Base-by-base conservation (phyloP, 2,888 invertebrate species). In the Dinocampus coccinellae region DNA sequence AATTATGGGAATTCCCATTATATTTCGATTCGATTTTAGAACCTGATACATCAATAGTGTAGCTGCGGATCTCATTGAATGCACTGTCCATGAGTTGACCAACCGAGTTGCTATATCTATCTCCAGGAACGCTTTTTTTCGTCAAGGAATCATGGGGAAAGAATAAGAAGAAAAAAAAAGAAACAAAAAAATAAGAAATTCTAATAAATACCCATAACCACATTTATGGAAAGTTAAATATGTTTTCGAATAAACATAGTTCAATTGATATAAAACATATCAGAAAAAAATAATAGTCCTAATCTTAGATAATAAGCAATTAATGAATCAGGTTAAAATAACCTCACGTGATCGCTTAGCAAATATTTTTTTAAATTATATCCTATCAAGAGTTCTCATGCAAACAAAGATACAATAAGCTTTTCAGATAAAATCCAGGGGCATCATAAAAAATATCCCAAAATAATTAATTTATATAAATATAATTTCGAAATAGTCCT, bases 1-100 rank as follows among this genome's bases (percentile, higher is more conserved):
- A 7, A 72, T 69, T 47, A 80, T 73, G 2, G 84, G 81, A 36
- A 79, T 79, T 58, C 80, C 80, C 24, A 81, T 72, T 34, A 70
- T 73, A 62, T 73, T 73, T 16, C 76, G 68, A 20, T 77, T 55
- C 67, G 72, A 26, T n/a, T 70, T 61, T 9, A 69, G 64, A 55
- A 55, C 42, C 10, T 16, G 36, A 10, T 42, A 47, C 20, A 36
- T 20, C 20, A 63, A 65, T 63, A 47, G 34, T 47, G n/a, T 34
- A 58, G 70, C 63, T 69, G 69, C 53, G 39, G 16, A 34, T 61
- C 52, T 60, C 55, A 52, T 16, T 22, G 61, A 42, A 29, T 42
- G 13, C 42, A 36, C 53, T 63, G 36, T 65, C 36, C 10, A 57
- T 2, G 0, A 13, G 24, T 42, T 42, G 34, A 20, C 34, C 20